Evolutionary conservation across 2,888 invertebrate genomes (phyloP).

Genomic region (Troides aeacus): DNA sequence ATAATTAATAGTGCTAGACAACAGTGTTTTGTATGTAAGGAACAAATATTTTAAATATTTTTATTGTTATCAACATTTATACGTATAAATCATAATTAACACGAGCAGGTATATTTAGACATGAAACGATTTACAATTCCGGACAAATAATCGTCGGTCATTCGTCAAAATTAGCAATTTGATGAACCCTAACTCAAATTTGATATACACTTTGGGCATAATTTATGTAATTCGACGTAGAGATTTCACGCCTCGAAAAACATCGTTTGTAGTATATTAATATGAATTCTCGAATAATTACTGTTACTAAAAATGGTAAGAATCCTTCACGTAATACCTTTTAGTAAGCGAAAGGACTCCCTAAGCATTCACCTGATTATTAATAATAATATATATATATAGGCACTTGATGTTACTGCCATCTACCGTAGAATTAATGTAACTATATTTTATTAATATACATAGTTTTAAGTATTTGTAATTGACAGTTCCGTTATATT

Average conservation of each 20-base stretch:
- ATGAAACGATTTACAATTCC: not conserved
- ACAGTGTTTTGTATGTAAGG: too few species aligned
- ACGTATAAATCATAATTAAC: too few species aligned
- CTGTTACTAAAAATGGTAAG: constrained; percentile 5
- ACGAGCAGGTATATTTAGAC: not conserved
- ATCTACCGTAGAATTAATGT: too few species aligned
- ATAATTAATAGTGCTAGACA: too few species aligned
- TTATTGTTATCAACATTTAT: too few species aligned
- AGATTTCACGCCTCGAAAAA: constrained; percentile 25
- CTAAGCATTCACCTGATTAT: not conserved
- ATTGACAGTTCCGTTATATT: too few species aligned
- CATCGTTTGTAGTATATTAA: constrained; percentile 9
- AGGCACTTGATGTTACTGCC: too few species aligned
- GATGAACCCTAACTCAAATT: constrained; percentile 39
- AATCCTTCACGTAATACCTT: not conserved
- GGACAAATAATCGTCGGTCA: not conserved
- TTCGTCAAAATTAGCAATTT: constrained; percentile 31
- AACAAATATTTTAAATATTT: too few species aligned
- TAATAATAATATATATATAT: too few species aligned
- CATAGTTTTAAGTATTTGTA: too few species aligned
- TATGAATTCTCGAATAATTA: not conserved
- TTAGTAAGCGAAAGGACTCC: not conserved
- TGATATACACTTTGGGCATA: constrained; percentile 48
- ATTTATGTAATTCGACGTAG: constrained; percentile 52
- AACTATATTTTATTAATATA: too few species aligned